Conservation (phyloP, 2,797 vertebrate genomes). For the Triplophysa bombifrons region DNA sequence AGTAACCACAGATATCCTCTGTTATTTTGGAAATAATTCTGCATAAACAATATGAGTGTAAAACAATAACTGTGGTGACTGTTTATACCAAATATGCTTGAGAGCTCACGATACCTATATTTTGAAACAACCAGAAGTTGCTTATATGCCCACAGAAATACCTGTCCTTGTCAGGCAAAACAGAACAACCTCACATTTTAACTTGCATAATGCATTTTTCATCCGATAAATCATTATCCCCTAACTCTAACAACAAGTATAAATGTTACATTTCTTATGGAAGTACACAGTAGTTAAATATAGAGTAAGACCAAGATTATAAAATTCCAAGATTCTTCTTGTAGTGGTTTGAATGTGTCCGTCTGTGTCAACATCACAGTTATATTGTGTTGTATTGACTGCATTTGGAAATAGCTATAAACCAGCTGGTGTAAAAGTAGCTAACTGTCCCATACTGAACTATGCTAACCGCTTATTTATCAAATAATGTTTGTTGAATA, state of each 20-base stretch:
- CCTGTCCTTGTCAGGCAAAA: conserved; percentile 1
- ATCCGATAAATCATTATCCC: neutral
- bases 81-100: conserved; percentile 67
- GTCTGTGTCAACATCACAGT: too few relatives aligned
- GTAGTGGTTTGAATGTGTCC: too few relatives aligned
- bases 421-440: too few relatives aligned
- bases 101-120: conserved; percentile 48
- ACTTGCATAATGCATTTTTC: neutral
- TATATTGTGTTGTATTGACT: too few relatives aligned
- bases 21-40: conserved; percentile 74
- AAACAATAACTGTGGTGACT: conserved; percentile 65
- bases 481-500: too few relatives aligned
- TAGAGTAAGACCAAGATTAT: too few relatives aligned
- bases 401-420: too few relatives aligned
- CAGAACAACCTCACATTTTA: neutral
- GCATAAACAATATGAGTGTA: conserved; percentile 77
- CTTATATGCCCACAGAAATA: conserved; percentile 40
- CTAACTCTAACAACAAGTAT: neutral
- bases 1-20: conserved; percentile 70
- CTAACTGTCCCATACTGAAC: too few relatives aligned
- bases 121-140: conserved; percentile 65
- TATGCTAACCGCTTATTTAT: too few relatives aligned
- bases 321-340: too few relatives aligned
- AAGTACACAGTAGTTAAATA: too few relatives aligned
- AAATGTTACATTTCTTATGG: too few relatives aligned